Conservation (phyloP, 2,797 vertebrate species). For the Spinus pinus region DNA sequence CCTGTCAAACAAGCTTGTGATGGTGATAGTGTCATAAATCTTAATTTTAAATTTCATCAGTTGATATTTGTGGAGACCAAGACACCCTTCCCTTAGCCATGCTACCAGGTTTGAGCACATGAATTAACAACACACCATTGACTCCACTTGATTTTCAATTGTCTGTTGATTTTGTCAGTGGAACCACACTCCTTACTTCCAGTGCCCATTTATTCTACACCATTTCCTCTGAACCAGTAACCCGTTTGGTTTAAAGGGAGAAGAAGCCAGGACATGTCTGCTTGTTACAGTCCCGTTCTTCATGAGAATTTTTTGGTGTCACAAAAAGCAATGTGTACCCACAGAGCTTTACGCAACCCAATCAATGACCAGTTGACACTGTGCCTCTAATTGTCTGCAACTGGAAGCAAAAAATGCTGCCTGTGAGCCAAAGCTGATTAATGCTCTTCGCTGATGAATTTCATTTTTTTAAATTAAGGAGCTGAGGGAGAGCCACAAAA, state of each 20-base stretch:
- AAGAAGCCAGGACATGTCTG: background rate
- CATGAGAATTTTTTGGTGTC: background rate
- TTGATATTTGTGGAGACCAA: background rate
- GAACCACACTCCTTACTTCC: background rate
- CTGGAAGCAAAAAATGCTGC: slow-evolving; percentile 14
- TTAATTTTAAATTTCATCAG: background rate
- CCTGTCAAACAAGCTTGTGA: background rate
- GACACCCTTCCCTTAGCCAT: background rate
- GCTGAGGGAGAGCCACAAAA: background rate
- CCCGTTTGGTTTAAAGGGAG: background rate
- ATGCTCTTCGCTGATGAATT: background rate
- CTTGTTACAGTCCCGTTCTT: background rate
- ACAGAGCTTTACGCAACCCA: background rate
- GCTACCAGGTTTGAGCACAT: background rate
- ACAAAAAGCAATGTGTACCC: background rate
- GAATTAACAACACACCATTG: background rate
- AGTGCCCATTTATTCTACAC: background rate
- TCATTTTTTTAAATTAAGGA: background rate
- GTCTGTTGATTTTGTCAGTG: background rate
- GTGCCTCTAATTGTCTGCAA: background rate
- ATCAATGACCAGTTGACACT: slow-evolving; percentile 19
- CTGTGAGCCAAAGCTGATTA: slow-evolving; percentile 2
- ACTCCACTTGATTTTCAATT: background rate
- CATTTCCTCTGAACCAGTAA: background rate
- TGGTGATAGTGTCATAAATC: background rate